These are phyloP conservation scores for Mormyrus proboscirostris DNA, from an alignment of 2,797 vertebrate genomes.

Conservation along the genomic window DNA sequence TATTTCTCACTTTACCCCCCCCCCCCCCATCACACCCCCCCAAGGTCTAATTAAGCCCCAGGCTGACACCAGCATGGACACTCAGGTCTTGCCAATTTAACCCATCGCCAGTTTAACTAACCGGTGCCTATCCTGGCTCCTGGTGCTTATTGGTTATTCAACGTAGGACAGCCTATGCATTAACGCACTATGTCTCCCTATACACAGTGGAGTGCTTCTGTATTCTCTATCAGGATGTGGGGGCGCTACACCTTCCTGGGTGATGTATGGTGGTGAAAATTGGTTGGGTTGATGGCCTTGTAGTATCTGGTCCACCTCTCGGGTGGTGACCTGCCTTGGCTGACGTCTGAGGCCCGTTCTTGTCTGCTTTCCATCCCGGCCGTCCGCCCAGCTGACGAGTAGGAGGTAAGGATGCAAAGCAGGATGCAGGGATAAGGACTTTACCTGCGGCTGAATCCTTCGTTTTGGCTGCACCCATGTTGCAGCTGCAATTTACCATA, in stretches of 20 bases:
- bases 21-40: neutral
- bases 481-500: conserved; percentile 19
- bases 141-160: neutral
- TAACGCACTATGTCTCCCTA: neutral
- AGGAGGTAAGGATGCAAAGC: conserved; percentile 32
- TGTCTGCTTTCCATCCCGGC: conserved; percentile 41
- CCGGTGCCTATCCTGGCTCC: neutral
- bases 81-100: neutral
- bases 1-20: conserved; percentile 33
- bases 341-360: conserved; percentile 23
- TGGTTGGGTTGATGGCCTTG: neutral
- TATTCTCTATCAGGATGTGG: neutral
- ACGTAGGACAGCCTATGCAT: neutral
- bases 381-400: conserved; percentile 25
- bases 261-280: neutral
- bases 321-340: neutral
- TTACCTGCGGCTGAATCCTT: conserved; percentile 27
- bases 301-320: neutral
- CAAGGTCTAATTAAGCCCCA: neutral
- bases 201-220: neutral
- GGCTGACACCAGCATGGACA: neutral
- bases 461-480: conserved; percentile 35
- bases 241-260: neutral
- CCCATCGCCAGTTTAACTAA: neutral
- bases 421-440: conserved; percentile 6